A percentile compares a stretch with the other conserved stretches of the same genome.
Conservation (phyloP, 2,113 vertebrate species). For the Bambusicola thoracicus region DNA sequence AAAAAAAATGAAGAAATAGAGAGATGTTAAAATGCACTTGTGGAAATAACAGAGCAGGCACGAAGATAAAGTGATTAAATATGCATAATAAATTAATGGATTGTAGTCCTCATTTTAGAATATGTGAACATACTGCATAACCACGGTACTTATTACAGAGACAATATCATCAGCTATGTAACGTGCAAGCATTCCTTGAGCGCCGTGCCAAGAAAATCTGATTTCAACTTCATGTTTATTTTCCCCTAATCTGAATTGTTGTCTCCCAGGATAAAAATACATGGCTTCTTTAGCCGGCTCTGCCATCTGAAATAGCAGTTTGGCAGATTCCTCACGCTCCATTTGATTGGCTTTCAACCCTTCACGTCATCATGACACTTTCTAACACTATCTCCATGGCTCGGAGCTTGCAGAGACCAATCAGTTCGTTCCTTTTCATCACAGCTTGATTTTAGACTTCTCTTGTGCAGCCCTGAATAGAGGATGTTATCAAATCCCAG, state of each 20-base stretch:
- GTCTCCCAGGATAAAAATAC: constrained; percentile 29
- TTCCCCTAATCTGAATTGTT: background rate
- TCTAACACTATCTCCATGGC: constrained; percentile 49
- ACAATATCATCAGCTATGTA: background rate
- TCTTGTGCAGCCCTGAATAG: background rate
- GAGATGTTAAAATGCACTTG: background rate
- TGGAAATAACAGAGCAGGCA: background rate
- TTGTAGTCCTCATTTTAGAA: background rate
- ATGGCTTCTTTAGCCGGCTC: background rate
- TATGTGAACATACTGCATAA: background rate
- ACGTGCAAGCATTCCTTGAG: background rate
- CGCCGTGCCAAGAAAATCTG: background rate
- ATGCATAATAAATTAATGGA: background rate
- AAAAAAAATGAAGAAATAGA: background rate
- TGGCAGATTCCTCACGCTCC: background rate
- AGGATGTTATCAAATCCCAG: constrained; percentile 2
- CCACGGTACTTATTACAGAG: background rate
- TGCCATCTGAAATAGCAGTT: background rate
- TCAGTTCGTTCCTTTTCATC: background rate
- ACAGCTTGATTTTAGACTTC: background rate
- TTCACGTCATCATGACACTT: background rate
- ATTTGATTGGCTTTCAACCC: constrained; percentile 8
- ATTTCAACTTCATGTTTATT: background rate
- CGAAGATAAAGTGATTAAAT: background rate
- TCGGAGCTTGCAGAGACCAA: constrained; percentile 43